phyloP scores from a whole-genome alignment of 1,140 invertebrate genomes.

The Drepana arcuata region DNA sequence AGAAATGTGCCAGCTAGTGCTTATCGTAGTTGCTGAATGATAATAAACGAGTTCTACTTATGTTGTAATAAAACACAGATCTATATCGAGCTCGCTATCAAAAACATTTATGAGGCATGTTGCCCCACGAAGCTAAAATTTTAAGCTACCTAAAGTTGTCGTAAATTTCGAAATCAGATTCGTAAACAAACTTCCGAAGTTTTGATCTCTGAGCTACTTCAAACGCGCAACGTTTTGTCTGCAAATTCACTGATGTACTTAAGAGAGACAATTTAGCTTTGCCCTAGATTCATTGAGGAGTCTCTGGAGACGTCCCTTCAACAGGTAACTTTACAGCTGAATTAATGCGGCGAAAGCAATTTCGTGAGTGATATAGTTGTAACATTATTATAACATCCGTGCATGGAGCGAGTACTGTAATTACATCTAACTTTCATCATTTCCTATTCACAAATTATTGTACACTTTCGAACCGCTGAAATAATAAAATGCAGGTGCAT shows the following conservation, averaged over 20 bases:
- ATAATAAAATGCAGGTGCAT: no score
- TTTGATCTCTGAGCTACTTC: no score
- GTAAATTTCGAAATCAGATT: no score
- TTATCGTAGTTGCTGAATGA: slow-evolving; percentile 12
- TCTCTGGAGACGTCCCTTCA: slow-evolving; percentile 22
- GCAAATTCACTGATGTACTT: slow-evolving; percentile 35
- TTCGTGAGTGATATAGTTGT: slow-evolving; percentile 27
- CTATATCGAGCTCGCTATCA: no score
- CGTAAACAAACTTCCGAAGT: slow-evolving; percentile 14
- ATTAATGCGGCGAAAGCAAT: slow-evolving; percentile 47
- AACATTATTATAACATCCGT: slow-evolving; percentile 25
- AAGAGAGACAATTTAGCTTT: slow-evolving; percentile 37
- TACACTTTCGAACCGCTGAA: no score
- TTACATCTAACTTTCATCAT: no score
- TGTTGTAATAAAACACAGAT: no score
- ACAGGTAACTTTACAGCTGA: slow-evolving; percentile 50
- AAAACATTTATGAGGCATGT: no score
- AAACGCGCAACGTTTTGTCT: neutral
- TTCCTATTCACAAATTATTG: no score
- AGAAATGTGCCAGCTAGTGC: slow-evolving; percentile 3
- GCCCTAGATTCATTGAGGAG: slow-evolving; percentile 33
- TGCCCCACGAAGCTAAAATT: no score
- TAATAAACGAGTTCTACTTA: no score
- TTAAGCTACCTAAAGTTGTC: no score
- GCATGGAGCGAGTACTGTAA: slow-evolving; percentile 12